These are phyloP conservation scores for Mungos mungo DNA, from an alignment of 2,113 vertebrate species.

Conservation along the genomic window DNA sequence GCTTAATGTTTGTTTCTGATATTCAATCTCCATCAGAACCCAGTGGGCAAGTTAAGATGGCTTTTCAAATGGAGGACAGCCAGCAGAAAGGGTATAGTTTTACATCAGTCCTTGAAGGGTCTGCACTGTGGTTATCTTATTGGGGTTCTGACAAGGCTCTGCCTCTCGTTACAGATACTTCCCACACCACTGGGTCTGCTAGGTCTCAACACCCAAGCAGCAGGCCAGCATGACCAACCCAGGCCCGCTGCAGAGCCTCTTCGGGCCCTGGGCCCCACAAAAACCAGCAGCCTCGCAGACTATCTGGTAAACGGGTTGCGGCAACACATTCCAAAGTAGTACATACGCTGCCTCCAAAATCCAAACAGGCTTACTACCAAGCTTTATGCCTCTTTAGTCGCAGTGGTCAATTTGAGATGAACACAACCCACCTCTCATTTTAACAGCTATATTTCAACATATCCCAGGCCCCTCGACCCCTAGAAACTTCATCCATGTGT, in stretches of 20 bases:
- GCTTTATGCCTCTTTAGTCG: background rate
- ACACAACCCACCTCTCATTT: background rate
- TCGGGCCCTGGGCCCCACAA: background rate
- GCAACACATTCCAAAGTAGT: background rate
- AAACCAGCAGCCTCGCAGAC: background rate
- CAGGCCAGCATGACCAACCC: background rate
- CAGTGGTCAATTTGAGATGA: background rate
- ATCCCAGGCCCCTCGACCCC: background rate
- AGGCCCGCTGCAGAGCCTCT: background rate
- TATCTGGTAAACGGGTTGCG: background rate
- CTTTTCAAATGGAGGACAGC: background rate
- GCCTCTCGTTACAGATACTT: background rate
- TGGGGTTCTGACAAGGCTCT: background rate
- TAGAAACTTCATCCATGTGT: background rate
- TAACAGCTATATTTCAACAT: background rate
- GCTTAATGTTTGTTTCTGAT: background rate
- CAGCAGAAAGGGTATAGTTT: background rate
- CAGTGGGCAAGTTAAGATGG: background rate
- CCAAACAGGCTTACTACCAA: background rate
- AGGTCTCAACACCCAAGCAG: background rate
- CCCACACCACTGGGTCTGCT: background rate
- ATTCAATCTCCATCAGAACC: background rate
- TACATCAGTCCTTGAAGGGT: background rate
- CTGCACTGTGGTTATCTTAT: background rate
- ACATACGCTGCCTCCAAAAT: background rate